These are phyloP conservation scores for Xestia sexstrigata DNA, from an alignment of 2,888 invertebrate species.

Conservation along the genomic window DNA sequence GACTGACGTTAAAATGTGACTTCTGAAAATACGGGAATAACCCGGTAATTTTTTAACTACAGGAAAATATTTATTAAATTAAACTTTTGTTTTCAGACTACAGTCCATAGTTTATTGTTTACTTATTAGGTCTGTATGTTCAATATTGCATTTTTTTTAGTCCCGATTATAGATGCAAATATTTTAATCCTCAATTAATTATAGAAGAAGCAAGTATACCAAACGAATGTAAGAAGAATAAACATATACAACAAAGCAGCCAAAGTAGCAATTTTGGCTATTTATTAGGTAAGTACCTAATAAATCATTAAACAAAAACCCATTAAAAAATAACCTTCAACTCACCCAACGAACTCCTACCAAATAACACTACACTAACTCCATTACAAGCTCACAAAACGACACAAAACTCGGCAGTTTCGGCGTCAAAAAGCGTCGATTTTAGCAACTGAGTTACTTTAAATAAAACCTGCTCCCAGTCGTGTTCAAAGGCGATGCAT, in stretches of 20 bases:
- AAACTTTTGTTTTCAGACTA: too few relatives aligned
- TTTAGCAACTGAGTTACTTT: conserved; percentile 60
- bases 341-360: conserved; percentile 11
- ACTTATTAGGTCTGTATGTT: too few relatives aligned
- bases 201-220: background rate
- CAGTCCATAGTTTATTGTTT: too few relatives aligned
- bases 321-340: background rate
- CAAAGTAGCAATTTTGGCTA: background rate
- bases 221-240: background rate
- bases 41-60: background rate
- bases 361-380: conserved; percentile 24
- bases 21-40: background rate
- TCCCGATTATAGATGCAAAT: background rate
- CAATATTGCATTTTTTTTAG: background rate
- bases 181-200: background rate
- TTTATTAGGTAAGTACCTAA: background rate
- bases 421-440: conserved; percentile 55
- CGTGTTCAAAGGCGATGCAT: conserved; percentile 71
- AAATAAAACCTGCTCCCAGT: conserved; percentile 63
- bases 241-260: background rate
- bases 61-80: background rate
- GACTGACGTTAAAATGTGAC: background rate
- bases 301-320: conserved; percentile 25
- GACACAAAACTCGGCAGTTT: conserved; percentile 32
- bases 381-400: conserved; percentile 30